Conservation (phyloP, 2,888 invertebrate genomes). For the Platycnemis pennipes region DNA sequence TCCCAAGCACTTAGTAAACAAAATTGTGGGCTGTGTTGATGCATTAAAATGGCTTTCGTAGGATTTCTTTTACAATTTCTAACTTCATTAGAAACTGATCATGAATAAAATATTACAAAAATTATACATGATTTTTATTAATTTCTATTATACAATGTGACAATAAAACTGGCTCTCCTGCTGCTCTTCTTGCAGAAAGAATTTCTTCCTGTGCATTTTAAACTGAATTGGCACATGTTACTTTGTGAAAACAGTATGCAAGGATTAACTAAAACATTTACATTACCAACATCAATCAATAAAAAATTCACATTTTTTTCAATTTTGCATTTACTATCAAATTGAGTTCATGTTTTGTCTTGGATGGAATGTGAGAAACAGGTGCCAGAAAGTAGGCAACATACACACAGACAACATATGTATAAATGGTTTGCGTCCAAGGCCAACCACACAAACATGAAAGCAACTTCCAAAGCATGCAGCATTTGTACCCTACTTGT, state of each 20-base stretch:
- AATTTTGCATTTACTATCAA: slow-evolving; percentile 55
- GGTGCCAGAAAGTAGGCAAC: slow-evolving; percentile 48
- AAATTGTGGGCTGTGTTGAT: too few relatives aligned
- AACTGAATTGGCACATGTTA: slow-evolving; percentile 51
- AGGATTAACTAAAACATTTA: slow-evolving; percentile 43
- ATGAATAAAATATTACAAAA: not conserved
- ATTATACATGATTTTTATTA: slow-evolving; percentile 41
- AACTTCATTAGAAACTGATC: too few relatives aligned
- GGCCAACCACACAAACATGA: slow-evolving; percentile 40
- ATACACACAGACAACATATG: slow-evolving; percentile 51
- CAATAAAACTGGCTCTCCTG: slow-evolving; percentile 61
- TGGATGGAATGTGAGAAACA: slow-evolving; percentile 66
- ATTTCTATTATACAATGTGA: slow-evolving; percentile 60
- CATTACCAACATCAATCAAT: slow-evolving; percentile 23
- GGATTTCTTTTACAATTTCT: too few relatives aligned
- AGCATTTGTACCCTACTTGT: slow-evolving; percentile 40
- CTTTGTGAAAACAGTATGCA: slow-evolving; percentile 63
- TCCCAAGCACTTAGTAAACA: too few relatives aligned
- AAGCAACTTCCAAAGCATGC: slow-evolving; percentile 38
- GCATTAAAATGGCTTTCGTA: too few relatives aligned
- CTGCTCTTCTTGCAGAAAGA: slow-evolving; percentile 48
- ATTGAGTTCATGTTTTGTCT: slow-evolving; percentile 61
- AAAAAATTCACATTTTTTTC: slow-evolving; percentile 62
- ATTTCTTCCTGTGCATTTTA: slow-evolving; percentile 51
- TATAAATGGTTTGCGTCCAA: slow-evolving; percentile 5